A percentile compares a stretch with the other conserved stretches of the same genome.
phyloP scores from a whole-genome alignment of 2,797 vertebrate genomes.

The Adelosebastes latens region DNA sequence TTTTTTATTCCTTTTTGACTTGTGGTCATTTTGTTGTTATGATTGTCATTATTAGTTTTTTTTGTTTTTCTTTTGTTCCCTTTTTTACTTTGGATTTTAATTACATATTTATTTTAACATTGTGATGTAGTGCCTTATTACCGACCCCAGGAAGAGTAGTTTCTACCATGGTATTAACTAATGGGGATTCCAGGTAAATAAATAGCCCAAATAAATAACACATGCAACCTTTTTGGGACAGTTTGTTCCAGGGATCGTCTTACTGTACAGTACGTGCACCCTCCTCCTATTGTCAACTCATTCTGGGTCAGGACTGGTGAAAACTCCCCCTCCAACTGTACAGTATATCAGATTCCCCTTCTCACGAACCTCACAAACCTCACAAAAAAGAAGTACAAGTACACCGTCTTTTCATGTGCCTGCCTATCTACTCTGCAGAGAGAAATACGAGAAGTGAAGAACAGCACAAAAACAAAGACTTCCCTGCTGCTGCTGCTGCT shows the following conservation, averaged over 20 bases:
- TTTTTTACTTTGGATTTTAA: no score
- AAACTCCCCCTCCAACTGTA: neutral
- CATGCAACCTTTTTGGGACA: constrained; percentile 1
- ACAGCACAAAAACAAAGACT: constrained; percentile 54
- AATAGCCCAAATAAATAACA: no score
- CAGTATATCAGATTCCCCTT: constrained; percentile 29
- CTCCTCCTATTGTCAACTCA: constrained; percentile 39
- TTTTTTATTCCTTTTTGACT: no score
- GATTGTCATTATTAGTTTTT: no score
- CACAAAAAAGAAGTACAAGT: neutral
- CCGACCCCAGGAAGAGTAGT: no score
- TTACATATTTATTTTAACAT: no score
- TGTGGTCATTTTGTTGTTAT: no score
- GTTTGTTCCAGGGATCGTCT: constrained; percentile 33
- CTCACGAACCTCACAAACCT: neutral
- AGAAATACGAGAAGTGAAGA: constrained; percentile 44
- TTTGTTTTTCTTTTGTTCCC: no score
- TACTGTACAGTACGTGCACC: constrained; percentile 3
- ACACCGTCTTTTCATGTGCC: neutral
- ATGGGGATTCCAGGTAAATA: no score
- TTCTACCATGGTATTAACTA: no score
- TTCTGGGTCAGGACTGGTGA: neutral
- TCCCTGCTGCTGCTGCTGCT: constrained; percentile 33
- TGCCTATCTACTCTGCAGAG: neutral
- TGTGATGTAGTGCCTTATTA: no score